Percentiles rank a stretch among this genome's conserved stretches.
phyloP scores from a whole-genome alignment of 2,797 vertebrate species.

The Protosalanx chinensis region DNA sequence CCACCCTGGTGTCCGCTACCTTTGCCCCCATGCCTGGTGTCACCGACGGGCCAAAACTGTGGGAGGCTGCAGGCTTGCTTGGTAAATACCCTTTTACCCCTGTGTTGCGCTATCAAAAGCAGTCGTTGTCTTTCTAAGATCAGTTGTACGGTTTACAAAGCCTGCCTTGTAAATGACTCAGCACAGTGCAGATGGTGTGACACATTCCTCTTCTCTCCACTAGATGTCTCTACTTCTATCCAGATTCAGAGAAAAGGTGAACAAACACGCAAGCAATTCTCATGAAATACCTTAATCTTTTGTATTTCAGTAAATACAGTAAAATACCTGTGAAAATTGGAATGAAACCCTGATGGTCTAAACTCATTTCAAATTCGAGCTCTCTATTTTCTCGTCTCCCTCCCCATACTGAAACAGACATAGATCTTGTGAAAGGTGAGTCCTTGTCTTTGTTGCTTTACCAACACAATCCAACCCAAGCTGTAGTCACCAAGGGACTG shows the following conservation, averaged over 20 bases:
- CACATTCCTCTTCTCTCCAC: conserved; percentile 42
- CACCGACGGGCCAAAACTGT: conserved; percentile 62
- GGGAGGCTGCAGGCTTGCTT: conserved; percentile 71
- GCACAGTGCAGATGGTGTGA: conserved; percentile 1
- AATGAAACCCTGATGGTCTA: not conserved
- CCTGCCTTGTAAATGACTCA: not conserved
- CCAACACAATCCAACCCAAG: not conserved
- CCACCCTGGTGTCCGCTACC: conserved; percentile 67
- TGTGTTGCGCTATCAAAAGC: not conserved
- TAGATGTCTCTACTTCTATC: conserved; percentile 76
- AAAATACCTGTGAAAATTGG: not conserved
- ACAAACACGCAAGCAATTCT: not conserved
- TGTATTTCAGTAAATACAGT: not conserved
- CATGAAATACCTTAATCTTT: not conserved
- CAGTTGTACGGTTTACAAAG: too few relatives aligned
- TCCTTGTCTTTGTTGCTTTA: not conserved
- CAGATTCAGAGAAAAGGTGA: conserved; percentile 72
- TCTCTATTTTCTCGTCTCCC: conserved; percentile 3
- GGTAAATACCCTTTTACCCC: conserved; percentile 53
- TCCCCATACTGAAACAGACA: conserved; percentile 54
- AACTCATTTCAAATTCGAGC: not conserved
- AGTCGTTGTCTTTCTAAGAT: too few relatives aligned
- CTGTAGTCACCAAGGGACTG: not conserved
- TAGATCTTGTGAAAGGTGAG: conserved; percentile 70
- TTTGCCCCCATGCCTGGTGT: conserved; percentile 74